Base-by-base conservation (phyloP, 2,113 vertebrate genomes). In the Percopsis transmontana region DNA sequence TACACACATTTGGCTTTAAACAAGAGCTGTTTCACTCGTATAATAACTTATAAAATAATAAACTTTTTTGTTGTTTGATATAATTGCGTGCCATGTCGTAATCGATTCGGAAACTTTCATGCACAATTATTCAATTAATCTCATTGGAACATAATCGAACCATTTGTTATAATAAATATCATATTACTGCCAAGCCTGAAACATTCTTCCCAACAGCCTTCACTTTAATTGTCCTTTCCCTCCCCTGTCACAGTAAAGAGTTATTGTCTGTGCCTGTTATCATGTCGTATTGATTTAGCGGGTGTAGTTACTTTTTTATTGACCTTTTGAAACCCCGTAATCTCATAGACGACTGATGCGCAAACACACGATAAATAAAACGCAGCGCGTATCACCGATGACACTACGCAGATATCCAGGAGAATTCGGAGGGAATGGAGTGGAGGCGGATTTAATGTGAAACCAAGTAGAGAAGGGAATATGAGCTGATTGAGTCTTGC, bases 211-310 rank as follows among this genome's bases (percentile, higher is more conserved):
- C 42, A 44, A 12, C 13, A 44, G 15, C 15, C 10, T 15, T 15
- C 1, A 12, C 42, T 14, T 15, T 4, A 14, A 44, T 14, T 44
- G 3, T 44, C 15, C 12, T 44, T 11, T 15, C 42, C 14, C 14
- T 15, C 44, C 9, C 18, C 3, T 27, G 42, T 61, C 41, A 23
- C 42, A 45, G 14, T 2, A 12, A 4, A 24, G 58, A 47, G 41
- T 27, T 47, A 61, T 61, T 61, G 42, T 44, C 12, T 44, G 10
- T 44, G 58, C 23, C 23, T 61, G 42, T 61, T 61, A 61, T n/a
- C 21, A 61, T 61, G 58, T 27, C 15, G 9, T 61, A 61, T 61
- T 33, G 58, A 61, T 47, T 18, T 15, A 48, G 58, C 42, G 48
- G 7, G 21, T 61, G 14, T 47, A 11, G 33, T 19, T 47, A 56